A percentile compares a stretch with the other conserved stretches of the same genome.
Evolutionary conservation across 2,113 vertebrate species (phyloP).

Genomic region (Saccopteryx bilineata): DNA sequence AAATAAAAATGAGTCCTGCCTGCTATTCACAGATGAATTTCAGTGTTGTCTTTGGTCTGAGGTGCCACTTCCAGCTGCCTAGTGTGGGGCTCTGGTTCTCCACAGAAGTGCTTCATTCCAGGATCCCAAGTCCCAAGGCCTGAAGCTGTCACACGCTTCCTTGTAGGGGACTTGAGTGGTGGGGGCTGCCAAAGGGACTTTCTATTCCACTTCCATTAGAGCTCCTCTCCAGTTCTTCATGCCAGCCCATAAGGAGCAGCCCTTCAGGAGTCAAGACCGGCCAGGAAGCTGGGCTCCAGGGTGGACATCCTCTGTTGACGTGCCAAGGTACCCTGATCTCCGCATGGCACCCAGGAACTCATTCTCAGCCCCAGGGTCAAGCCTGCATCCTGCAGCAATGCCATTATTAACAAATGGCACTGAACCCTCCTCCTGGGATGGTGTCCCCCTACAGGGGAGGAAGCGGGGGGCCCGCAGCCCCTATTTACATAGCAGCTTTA

Average conservation of each 20-base stretch:
- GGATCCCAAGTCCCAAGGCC: not conserved
- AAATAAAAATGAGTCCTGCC: slow-evolving; percentile 38
- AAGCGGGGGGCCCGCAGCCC: not conserved
- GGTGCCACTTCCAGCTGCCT: not conserved
- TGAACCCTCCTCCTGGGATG: not conserved
- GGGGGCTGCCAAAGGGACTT: not conserved
- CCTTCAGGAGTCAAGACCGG: not conserved
- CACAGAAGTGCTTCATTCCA: not conserved
- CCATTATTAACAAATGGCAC: not conserved
- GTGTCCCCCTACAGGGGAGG: not conserved
- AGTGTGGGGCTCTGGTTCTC: not conserved
- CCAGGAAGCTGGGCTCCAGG: accelerated
- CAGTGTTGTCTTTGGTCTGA: not conserved
- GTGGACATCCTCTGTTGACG: not conserved
- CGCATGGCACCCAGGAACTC: not conserved
- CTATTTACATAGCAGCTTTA: not conserved
- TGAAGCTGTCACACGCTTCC: not conserved
- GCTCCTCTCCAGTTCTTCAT: not conserved
- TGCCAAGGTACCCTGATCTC: not conserved
- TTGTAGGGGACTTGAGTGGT: not conserved
- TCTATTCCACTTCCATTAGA: accelerated
- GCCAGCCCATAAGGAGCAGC: not conserved
- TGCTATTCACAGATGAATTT: not conserved
- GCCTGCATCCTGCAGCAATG: not conserved
- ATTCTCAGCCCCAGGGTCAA: not conserved